Evolutionary conservation across 2,888 invertebrate genomes (phyloP), one percentile per base, ranked within the genome.

Genomic region (Metopia argyrocephala): DNA sequence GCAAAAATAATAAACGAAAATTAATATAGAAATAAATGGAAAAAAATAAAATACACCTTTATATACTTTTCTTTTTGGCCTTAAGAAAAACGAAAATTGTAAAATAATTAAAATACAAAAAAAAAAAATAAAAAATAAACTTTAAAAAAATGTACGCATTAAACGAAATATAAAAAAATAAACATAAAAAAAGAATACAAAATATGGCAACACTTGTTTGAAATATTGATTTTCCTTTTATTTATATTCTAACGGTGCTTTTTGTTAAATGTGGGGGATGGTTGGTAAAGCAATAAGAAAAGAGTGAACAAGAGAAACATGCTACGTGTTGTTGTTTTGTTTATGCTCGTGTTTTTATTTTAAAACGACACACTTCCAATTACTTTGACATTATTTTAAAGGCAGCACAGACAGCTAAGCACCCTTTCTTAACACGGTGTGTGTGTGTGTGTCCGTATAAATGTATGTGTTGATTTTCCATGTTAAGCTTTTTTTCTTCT

Each of bases 321-420:
- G 9, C 38, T 20, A 27, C 18, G n/a, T 23, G 31, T 65, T 50
- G 48, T 23, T 31, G 27, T 21, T 23, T 52, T 56, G n/a, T 65
- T 5, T 48, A 4, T 52, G 27, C 20, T 31, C 20, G 70, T 54
- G 28, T 46, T 80, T 57, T 52, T 74, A 38, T 66, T 83, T 54
- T 65, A 28, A 50, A 70, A 28, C 86, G 86, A 86, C 87, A 86
- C 87, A 87, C 83, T 88, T 88, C 86, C 87, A 88, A 87, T 85
- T 87, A 85, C 86, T 86, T 87, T 86, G 86, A 87, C 85, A 85
- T 84, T 81, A 78, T 81, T n/a, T n/a, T 81, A 57, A 54, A 48
- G 75, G 59, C 73, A 75, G 69, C 50, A 64, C 20, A 31, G 28
- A 54, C 57, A 45, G n/a, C n/a, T n/a, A n/a, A n/a, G n/a, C n/a